Evolutionary conservation across 2,113 vertebrate genomes (phyloP).

Genomic region (Prunella himalayana): DNA sequence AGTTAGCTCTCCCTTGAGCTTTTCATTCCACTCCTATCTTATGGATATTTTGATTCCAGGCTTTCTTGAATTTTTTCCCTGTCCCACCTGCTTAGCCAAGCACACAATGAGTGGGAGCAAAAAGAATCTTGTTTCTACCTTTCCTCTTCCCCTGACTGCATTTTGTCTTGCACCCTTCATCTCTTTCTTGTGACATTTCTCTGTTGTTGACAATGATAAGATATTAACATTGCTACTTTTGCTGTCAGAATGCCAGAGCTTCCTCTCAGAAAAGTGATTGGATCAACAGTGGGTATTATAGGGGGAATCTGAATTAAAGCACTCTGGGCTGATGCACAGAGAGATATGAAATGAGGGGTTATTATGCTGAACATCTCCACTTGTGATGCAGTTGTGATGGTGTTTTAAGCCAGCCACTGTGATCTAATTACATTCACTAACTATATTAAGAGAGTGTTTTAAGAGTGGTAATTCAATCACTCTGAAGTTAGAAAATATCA

Average conservation of each 20-base stretch:
- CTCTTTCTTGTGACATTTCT: background rate
- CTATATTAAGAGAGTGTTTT: background rate
- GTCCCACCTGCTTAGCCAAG: background rate
- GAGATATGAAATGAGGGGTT: background rate
- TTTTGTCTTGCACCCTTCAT: background rate
- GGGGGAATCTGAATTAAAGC: background rate
- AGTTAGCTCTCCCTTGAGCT: background rate
- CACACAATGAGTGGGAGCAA: background rate
- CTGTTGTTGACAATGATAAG: background rate
- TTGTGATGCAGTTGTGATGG: background rate
- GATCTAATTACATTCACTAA: background rate
- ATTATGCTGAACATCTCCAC: background rate
- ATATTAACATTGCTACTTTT: background rate
- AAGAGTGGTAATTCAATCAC: background rate
- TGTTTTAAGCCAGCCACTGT: background rate
- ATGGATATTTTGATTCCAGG: background rate
- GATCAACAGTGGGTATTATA: background rate
- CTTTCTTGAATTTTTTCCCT: background rate
- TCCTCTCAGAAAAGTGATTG: background rate
- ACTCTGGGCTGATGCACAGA: fast-evolving
- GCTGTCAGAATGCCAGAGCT: background rate
- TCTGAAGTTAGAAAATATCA: background rate
- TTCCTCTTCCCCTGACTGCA: background rate
- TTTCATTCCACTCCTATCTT: background rate
- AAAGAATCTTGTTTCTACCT: background rate